phyloP scores from a whole-genome alignment of 1,140 invertebrate species.

The Dufourea novaeangliae region DNA sequence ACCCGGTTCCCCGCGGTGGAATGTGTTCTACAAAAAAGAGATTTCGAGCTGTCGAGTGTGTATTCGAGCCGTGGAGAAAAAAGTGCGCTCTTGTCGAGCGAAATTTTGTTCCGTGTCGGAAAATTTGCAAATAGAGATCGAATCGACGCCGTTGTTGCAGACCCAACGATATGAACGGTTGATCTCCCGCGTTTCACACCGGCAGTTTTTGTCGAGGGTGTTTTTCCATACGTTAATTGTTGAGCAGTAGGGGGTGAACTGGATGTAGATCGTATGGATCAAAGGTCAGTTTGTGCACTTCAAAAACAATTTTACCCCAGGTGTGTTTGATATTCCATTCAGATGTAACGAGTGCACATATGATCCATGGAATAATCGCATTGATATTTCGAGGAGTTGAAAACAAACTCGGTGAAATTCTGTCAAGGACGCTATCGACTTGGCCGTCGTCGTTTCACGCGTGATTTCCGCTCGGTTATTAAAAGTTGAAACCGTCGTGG shows the following conservation, averaged over 20 bases:
- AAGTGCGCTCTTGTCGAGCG: too few relatives aligned
- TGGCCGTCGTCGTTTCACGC: background rate
- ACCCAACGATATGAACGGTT: background rate
- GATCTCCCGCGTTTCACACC: too few relatives aligned
- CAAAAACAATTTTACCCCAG: too few relatives aligned
- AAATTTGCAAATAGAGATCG: background rate
- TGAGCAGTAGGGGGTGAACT: background rate
- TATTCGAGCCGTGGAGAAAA: too few relatives aligned
- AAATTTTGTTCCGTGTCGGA: background rate
- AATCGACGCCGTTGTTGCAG: background rate
- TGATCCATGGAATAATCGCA: too few relatives aligned
- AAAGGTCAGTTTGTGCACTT: too few relatives aligned
- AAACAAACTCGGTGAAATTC: conserved; percentile 12
- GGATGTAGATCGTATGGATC: too few relatives aligned
- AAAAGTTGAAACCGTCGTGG: conserved; percentile 31
- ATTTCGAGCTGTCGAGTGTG: conserved; percentile 5
- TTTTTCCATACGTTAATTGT: background rate
- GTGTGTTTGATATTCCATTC: too few relatives aligned
- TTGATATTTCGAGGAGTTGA: background rate
- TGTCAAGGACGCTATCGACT: background rate
- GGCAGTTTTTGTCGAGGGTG: background rate
- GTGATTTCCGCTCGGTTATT: conserved; percentile 34
- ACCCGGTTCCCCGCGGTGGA: background rate
- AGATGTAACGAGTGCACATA: too few relatives aligned
- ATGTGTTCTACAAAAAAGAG: conserved; percentile 9